phyloP scores from a whole-genome alignment of 1,140 invertebrate genomes.

The Drosophila subpulchrella region DNA sequence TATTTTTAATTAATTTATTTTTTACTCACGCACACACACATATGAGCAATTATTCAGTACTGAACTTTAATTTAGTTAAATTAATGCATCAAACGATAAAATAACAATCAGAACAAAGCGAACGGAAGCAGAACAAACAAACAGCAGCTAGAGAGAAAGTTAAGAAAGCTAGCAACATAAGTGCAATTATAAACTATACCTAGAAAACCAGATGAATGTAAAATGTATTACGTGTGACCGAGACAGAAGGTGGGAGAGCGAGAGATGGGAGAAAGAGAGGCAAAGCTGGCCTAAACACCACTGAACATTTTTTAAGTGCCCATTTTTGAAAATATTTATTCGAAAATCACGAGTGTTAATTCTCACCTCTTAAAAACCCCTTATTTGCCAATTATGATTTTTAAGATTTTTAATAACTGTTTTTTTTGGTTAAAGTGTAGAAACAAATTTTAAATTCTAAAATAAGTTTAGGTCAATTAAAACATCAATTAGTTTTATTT shows the following conservation, averaged over 20 bases:
- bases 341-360: background rate
- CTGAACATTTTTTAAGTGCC: background rate
- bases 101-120: slow-evolving; percentile 39
- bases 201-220: slow-evolving; percentile 14
- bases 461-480: slow-evolving; percentile 1
- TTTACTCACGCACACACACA: slow-evolving; percentile 20
- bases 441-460: background rate
- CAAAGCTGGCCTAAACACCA: background rate
- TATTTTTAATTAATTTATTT: slow-evolving; percentile 22
- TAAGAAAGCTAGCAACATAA: slow-evolving; percentile 59
- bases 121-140: slow-evolving; percentile 37
- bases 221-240: slow-evolving; percentile 1
- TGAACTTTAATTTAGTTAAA: slow-evolving; percentile 67
- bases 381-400: too few relatives aligned
- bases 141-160: slow-evolving; percentile 31
- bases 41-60: slow-evolving; percentile 58
- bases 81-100: slow-evolving; percentile 42
- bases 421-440: background rate
- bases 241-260: slow-evolving; percentile 1
- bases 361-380: background rate
- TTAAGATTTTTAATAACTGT: background rate
- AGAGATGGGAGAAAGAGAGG: slow-evolving; percentile 1
- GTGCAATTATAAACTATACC: slow-evolving; percentile 62
- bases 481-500: background rate
- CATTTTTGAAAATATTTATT: too few relatives aligned